Conservation (phyloP, 1,140 invertebrate species). For the Caligus rogercresseyi region DNA sequence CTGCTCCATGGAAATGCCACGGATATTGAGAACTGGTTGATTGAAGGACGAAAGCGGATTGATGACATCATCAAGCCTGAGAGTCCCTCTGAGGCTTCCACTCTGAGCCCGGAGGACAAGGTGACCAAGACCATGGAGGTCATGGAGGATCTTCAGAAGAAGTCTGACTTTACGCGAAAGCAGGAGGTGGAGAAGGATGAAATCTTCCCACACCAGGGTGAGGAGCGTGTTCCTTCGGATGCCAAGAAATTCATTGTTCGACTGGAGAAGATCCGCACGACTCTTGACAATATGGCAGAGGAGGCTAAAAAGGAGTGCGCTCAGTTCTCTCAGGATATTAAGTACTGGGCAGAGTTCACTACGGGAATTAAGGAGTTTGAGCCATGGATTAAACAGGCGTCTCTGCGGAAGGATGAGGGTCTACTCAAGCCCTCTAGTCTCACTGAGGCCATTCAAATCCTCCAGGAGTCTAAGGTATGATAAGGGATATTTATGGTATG, state of each 20-base stretch:
- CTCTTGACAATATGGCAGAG: slow-evolving; percentile 23
- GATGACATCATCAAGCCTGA: slow-evolving; percentile 12
- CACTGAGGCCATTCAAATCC: slow-evolving; percentile 23
- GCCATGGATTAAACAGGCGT: slow-evolving; percentile 25
- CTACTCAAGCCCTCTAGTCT: slow-evolving; percentile 23
- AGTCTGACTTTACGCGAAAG: slow-evolving; percentile 16
- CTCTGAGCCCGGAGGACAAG: slow-evolving; percentile 10
- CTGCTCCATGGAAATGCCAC: slow-evolving; percentile 23
- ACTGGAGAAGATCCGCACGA: slow-evolving; percentile 22
- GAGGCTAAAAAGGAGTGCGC: slow-evolving; percentile 23
- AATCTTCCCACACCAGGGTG: slow-evolving; percentile 23
- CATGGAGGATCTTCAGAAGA: slow-evolving; percentile 12
- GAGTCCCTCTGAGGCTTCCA: background rate
- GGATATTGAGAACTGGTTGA: slow-evolving; percentile 23
- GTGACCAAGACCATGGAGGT: slow-evolving; percentile 19
- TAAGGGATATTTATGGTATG: background rate
- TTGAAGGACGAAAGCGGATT: slow-evolving; percentile 22
- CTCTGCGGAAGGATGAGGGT: slow-evolving; percentile 21
- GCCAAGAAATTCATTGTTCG: slow-evolving; percentile 25
- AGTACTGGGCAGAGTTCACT: slow-evolving; percentile 25
- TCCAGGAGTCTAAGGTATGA: slow-evolving; percentile 22
- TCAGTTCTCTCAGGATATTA: slow-evolving; percentile 25
- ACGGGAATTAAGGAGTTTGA: slow-evolving; percentile 25
- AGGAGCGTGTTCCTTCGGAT: slow-evolving; percentile 23
- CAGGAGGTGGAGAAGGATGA: slow-evolving; percentile 23